These are phyloP conservation scores for Reticulitermes lucifugus DNA, from an alignment of 2,888 invertebrate species.

Conservation along the genomic window DNA sequence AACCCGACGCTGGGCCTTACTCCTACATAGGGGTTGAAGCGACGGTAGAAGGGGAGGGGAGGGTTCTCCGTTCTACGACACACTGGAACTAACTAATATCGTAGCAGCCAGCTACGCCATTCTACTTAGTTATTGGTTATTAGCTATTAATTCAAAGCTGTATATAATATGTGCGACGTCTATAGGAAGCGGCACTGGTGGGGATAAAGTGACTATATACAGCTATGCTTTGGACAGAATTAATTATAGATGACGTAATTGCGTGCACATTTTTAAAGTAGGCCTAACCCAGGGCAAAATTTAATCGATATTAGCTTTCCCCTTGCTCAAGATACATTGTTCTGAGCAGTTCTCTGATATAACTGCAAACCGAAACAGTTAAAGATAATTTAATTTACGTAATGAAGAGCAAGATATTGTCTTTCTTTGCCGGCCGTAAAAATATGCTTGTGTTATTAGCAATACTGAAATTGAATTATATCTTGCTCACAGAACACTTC, in stretches of 20 bases:
- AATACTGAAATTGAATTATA: no score
- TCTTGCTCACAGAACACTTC: no score
- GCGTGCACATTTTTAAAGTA: constrained; percentile 2
- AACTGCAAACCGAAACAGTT: neutral
- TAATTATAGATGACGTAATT: constrained; percentile 5
- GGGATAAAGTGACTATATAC: neutral
- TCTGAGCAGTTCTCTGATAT: neutral
- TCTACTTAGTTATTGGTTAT: constrained; percentile 42
- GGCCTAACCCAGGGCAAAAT: neutral
- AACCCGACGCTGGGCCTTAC: constrained; percentile 32
- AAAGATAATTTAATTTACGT: no score
- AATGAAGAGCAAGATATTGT: no score
- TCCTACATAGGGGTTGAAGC: neutral
- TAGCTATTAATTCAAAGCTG: constrained; percentile 43
- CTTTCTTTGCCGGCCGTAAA: no score
- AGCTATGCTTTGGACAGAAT: constrained; percentile 4
- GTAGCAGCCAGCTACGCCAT: constrained; percentile 5
- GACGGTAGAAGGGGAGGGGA: neutral
- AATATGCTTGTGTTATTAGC: no score
- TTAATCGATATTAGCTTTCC: neutral
- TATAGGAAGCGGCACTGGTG: neutral
- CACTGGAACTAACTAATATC: constrained; percentile 45
- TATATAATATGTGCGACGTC: neutral
- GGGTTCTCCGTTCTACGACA: neutral
- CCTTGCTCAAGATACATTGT: neutral